Base-by-base conservation (phyloP, 2,113 vertebrate genomes). In the Eulacestoma nigropectus region DNA sequence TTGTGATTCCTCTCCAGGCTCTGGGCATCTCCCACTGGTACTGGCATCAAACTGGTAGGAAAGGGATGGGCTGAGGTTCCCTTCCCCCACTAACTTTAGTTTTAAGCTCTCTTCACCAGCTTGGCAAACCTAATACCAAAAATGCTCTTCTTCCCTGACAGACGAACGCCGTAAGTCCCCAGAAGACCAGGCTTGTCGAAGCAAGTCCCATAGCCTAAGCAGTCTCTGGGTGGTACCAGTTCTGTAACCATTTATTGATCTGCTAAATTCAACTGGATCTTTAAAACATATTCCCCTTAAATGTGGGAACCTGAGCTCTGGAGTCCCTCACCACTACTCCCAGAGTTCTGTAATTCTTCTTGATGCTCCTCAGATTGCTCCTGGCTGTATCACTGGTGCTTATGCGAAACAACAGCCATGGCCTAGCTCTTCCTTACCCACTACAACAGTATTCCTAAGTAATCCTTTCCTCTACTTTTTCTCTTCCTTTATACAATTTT, bases 111-210 rank as follows among this genome's bases (percentile, higher is more conserved):
- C 30, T 60, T 49, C 59, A 64, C 8, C 15, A 81, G 22, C 10
- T 29, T 74, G 59, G 19, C 33, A 81, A 65, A 32, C 12, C 9
- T 29, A 25, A 44, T 23, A 59, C 16, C 18, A 57, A 65, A 57
- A 35, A 37, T 8, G 16, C 6, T 39, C 29, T 39, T 57, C 18
- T 50, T 11, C 50, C 32, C 35, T 23, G 32, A 57, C 27, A 50
- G 21, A 50, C 11, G 12, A 17, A 42, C 11, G 7, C 16, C 0
- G 0, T 15, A 52, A 75, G 7, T 12, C 9, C 13, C 6, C 18
- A 19, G 10, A 0, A 79, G 30, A 32, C 7, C 15, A 53, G 20
- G 12, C 20, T 56, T 63, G 35, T n/a, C 74, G 72, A 59, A 41
- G 5, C 20, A 55, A 56, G 29, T 13, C 8, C 50, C 23, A 57